Conservation (phyloP, 1,140 invertebrate genomes). For the Ips nitidus region DNA sequence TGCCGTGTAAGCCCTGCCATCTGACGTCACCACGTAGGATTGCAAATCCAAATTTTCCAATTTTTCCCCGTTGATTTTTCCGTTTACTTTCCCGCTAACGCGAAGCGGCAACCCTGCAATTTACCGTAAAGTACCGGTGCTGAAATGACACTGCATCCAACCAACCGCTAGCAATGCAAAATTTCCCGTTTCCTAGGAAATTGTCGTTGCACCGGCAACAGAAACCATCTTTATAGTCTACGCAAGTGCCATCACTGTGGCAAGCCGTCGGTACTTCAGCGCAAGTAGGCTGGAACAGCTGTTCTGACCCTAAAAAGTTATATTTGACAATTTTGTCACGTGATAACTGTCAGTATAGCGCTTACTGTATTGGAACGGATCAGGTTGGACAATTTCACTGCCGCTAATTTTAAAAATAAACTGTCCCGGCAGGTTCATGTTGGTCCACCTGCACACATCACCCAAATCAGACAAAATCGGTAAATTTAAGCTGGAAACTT, state of each 20-base stretch:
- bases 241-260: conserved; percentile 78
- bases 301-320: conserved; percentile 23
- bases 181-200: conserved; percentile 88
- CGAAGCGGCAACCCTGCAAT: conserved; percentile 72
- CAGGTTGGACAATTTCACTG: conserved; percentile 65
- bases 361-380: conserved; percentile 57
- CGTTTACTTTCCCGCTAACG: conserved; percentile 82
- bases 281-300: conserved; percentile 52
- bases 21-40: conserved; percentile 86
- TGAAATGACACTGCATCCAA: neutral
- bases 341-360: conserved; percentile 7
- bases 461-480: neutral
- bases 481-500: conserved; percentile 37
- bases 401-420: conserved; percentile 83
- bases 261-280: conserved; percentile 66
- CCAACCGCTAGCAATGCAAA: conserved; percentile 79
- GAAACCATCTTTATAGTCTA: conserved; percentile 79
- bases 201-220: conserved; percentile 83
- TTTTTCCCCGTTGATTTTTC: conserved; percentile 74
- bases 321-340: conserved; percentile 1
- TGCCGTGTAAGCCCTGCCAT: conserved; percentile 89
- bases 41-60: conserved; percentile 83
- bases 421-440: conserved; percentile 77
- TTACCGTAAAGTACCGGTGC: neutral
- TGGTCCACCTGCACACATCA: conserved; percentile 71